Conservation (phyloP, 2,888 invertebrate species). For the Eilema sororculum region DNA sequence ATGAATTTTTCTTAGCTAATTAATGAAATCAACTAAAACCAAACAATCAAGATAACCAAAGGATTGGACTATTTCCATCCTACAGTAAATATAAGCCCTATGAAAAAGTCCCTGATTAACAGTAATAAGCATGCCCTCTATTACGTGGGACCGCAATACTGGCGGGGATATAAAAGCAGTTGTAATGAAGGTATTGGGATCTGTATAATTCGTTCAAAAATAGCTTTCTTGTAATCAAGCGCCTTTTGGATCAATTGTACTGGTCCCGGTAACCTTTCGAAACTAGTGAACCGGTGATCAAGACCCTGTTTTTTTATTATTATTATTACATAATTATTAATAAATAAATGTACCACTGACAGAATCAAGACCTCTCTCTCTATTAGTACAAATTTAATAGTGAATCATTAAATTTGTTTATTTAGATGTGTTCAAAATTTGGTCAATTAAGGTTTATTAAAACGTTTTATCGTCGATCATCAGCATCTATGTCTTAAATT, state of each 20-base stretch:
- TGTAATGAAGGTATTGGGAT: too few relatives aligned
- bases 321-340: too few relatives aligned
- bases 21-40: not conserved
- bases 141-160: too few relatives aligned
- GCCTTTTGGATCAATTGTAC: not conserved
- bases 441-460: slow-evolving; percentile 53
- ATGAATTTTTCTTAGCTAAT: not conserved
- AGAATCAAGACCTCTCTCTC: not conserved
- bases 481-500: slow-evolving; percentile 17
- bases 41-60: too few relatives aligned
- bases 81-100: not conserved
- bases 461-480: slow-evolving; percentile 2
- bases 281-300: not conserved
- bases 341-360: not conserved
- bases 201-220: not conserved
- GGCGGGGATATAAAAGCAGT: too few relatives aligned
- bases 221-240: not conserved
- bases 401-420: slow-evolving; percentile 12
- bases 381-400: slow-evolving; percentile 14
- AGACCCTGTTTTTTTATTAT: not conserved
- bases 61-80: not conserved
- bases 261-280: not conserved
- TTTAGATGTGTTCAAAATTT: slow-evolving; percentile 45
- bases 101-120: not conserved
- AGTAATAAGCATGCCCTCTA: not conserved